Evolutionary conservation across 2,797 vertebrate genomes (phyloP), one percentile per base, ranked within the genome.

Genomic region (Heteromormyrus szaboi): DNA sequence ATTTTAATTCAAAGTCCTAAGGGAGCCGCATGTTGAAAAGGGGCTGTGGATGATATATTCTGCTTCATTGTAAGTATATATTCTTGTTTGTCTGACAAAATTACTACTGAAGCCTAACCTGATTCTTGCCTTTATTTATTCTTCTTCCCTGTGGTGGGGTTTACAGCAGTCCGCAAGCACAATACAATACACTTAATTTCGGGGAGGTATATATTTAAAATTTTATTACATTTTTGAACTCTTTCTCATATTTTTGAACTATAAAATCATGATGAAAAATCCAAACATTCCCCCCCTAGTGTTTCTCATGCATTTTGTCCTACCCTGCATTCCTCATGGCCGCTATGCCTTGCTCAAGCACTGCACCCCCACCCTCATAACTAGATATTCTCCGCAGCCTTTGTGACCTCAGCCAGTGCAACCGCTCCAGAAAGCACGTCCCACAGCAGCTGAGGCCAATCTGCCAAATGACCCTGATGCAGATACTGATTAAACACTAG

Each of bases 401-500:
- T 17, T 14, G 6, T 54, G 50, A 86, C 85, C 29, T 37, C 85
- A 86, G 25, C 85, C 48, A 86, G 56, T 37, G 50, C n/a, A 17
- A 53, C 33, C 33, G 53, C 33, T 25, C 19, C 54, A 87, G 19
- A 87, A 41, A 44, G 53, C 17, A 9, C 56, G 9, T 62, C 54
- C 56, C 56, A 44, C n/a, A 68, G 87, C 44, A 87, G 87, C 87
- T 29, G 44, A 25, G 59, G n/a, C 62, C 87, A 44, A 50, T 41
- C 33, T 46, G 44, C 33, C 14, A 94, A 95, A 95, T 92, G 91
- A 88, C 19, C 68, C 89, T 83, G 86, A 37, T 68, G 29, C 85
- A 86, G 54, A 86, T 94, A 94, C 95, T 93, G 92, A 95, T 94
- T 91, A 94, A 94, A 95, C 93, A 93, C 92, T 95, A 95, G 95